Evolutionary conservation across 2,888 invertebrate species (phyloP).

Genomic region (Dendrolimus pini): DNA sequence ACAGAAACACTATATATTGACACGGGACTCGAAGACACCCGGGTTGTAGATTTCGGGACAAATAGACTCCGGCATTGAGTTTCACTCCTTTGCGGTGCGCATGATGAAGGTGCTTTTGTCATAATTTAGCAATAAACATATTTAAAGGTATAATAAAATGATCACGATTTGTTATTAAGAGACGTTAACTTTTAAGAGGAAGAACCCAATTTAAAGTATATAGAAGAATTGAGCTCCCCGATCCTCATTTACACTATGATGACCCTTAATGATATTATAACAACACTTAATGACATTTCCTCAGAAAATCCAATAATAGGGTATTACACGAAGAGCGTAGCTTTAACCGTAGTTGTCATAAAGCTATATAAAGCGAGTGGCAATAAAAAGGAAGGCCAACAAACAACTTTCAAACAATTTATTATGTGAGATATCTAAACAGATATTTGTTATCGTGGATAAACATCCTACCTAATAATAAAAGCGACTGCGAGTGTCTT

Average conservation of each 20-base stretch:
- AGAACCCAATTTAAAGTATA: not conserved
- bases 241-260: not conserved
- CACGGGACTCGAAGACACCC: too few relatives aligned
- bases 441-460: slow-evolving; percentile 4
- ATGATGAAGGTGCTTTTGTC: too few relatives aligned
- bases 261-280: not conserved
- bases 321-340: slow-evolving; percentile 3
- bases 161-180: too few relatives aligned
- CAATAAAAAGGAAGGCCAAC: slow-evolving; percentile 15
- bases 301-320: slow-evolving; percentile 7
- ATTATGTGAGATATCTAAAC: slow-evolving; percentile 17
- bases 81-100: too few relatives aligned
- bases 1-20: too few relatives aligned
- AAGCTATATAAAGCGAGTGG: slow-evolving; percentile 17
- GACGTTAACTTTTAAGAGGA: too few relatives aligned
- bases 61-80: too few relatives aligned
- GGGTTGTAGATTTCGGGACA: too few relatives aligned
- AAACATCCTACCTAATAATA: not conserved
- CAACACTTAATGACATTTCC: slow-evolving; percentile 9
- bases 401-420: slow-evolving; percentile 25
- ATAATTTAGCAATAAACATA: too few relatives aligned
- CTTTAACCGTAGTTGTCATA: slow-evolving; percentile 11
- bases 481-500: not conserved
- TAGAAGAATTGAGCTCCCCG: not conserved
- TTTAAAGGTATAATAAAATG: too few relatives aligned